phyloP scores from a whole-genome alignment of 2,113 vertebrate species.

The Catagonus wagneri region DNA sequence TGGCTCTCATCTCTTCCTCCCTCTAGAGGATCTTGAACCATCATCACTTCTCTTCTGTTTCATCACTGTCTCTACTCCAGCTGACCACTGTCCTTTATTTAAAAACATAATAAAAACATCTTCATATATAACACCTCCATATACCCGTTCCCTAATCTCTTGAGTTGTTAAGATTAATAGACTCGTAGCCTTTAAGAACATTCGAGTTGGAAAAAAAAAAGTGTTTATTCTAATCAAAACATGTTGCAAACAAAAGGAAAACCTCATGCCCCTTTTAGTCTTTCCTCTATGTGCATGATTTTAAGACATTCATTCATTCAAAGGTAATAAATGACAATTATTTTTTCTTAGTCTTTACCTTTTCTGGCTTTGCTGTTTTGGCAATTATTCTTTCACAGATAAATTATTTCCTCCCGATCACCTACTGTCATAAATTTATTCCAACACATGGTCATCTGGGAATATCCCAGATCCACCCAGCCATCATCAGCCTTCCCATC shows the following conservation, averaged over 20 bases:
- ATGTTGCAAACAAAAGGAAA: background rate
- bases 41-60: background rate
- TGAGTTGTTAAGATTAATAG: background rate
- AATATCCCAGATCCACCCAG: background rate
- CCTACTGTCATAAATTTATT: background rate
- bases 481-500: background rate
- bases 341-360: slow-evolving; percentile 3
- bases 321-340: background rate
- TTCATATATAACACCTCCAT: background rate
- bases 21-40: background rate
- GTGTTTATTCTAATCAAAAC: background rate
- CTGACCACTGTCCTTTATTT: background rate
- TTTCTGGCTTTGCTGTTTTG: slow-evolving; percentile 1
- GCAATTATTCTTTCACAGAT: background rate
- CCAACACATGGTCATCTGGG: background rate
- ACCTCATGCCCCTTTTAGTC: background rate
- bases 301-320: background rate
- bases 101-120: background rate
- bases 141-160: background rate
- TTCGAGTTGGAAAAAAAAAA: background rate
- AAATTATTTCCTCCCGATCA: background rate
- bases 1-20: background rate
- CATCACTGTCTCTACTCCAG: background rate
- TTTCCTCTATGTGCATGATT: background rate
- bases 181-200: slow-evolving; percentile 7